Evolutionary conservation across 2,113 vertebrate genomes (phyloP).

Genomic region (Nycticorax nycticorax): DNA sequence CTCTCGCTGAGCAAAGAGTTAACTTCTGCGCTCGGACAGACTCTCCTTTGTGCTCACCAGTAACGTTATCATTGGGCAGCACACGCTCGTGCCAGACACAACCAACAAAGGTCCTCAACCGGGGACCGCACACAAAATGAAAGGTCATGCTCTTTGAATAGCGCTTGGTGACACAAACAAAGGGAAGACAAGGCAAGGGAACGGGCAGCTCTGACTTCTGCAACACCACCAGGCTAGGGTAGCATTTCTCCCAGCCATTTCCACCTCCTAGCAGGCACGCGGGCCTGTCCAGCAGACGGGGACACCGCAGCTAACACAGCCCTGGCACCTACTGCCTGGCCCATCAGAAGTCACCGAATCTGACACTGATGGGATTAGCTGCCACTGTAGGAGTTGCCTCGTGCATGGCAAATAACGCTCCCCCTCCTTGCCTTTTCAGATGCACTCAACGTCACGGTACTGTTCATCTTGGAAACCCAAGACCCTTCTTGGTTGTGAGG

Average conservation of each 20-base stretch:
- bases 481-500: neutral
- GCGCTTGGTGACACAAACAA: neutral
- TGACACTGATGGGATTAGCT: fast-evolving
- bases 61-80: neutral
- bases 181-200: neutral
- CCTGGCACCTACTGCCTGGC: neutral
- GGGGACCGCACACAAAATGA: fast-evolving
- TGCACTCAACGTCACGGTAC: neutral
- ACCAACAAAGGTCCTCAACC: neutral
- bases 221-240: neutral
- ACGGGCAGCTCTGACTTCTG: neutral
- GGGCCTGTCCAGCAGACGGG: neutral
- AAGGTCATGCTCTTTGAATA: neutral
- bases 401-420: neutral
- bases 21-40: neutral
- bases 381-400: neutral
- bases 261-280: neutral
- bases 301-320: fast-evolving
- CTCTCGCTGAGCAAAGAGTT: neutral
- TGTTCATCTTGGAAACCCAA: neutral
- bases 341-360: neutral
- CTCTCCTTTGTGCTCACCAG: neutral
- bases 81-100: neutral
- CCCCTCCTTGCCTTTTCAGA: neutral
- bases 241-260: neutral